These are phyloP conservation scores for Sebastes matsubarae DNA, from an alignment of 2,797 vertebrate species.

Conservation along the genomic window DNA sequence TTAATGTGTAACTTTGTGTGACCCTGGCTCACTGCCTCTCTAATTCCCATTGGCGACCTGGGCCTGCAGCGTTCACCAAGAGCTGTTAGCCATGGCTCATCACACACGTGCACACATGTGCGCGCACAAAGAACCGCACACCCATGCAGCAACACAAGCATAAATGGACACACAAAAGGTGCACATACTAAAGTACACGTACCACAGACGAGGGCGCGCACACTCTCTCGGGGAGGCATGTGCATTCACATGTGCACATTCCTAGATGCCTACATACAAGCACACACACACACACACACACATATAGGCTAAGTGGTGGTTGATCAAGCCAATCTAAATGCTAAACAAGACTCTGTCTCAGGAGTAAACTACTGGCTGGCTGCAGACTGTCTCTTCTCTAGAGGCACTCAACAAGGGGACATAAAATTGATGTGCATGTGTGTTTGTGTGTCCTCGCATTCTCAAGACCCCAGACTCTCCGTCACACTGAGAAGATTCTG, in stretches of 20 bases:
- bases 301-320: conserved; percentile 63
- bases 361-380: conserved; percentile 66
- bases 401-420: conserved; percentile 60
- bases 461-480: conserved; percentile 24
- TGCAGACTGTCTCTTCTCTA: conserved; percentile 68
- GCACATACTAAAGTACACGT: neutral
- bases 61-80: conserved; percentile 57
- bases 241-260: conserved; percentile 11
- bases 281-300: neutral
- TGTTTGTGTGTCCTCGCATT: conserved; percentile 16
- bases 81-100: conserved; percentile 69
- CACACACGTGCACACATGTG: conserved; percentile 38
- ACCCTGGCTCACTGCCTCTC: conserved; percentile 71
- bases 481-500: conserved; percentile 36
- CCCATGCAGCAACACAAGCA: conserved; percentile 1
- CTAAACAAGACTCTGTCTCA: conserved; percentile 76
- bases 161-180: neutral
- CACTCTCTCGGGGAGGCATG: neutral
- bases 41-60: conserved; percentile 57
- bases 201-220: neutral
- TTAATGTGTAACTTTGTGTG: conserved; percentile 77
- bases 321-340: conserved; percentile 82
- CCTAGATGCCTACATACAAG: conserved; percentile 4
- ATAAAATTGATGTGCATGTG: conserved; percentile 48
- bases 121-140: neutral